Conservation (phyloP, 2,888 invertebrate species). For the Drosophila leonis region DNA sequence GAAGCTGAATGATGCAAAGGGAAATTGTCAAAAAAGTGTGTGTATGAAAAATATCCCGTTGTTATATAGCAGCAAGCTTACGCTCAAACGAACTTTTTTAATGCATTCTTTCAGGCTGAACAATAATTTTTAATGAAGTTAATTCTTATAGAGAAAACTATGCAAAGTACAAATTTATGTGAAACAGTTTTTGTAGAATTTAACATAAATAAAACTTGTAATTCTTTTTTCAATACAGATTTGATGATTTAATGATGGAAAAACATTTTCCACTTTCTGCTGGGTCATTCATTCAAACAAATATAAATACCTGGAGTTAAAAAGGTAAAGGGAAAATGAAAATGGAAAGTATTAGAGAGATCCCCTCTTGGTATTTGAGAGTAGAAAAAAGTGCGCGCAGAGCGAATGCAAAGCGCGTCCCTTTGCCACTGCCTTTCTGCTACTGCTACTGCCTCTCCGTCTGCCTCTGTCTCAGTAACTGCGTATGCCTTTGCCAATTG, state of each 20-base stretch:
- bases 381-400: slow-evolving; percentile 41
- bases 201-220: background rate
- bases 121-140: background rate
- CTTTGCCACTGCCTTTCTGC: background rate
- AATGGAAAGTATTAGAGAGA: slow-evolving; percentile 41
- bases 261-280: background rate
- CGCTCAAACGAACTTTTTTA: background rate
- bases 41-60: slow-evolving; percentile 5
- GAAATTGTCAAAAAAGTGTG: slow-evolving; percentile 9
- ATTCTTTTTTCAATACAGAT: too few relatives aligned
- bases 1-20: slow-evolving; percentile 19
- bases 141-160: background rate
- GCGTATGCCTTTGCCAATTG: slow-evolving; percentile 1
- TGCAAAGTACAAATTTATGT: background rate
- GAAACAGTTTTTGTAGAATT: background rate
- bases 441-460: background rate
- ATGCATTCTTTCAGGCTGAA: slow-evolving; percentile 27
- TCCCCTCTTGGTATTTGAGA: slow-evolving; percentile 12
- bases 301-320: background rate
- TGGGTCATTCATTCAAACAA: background rate
- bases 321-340: slow-evolving; percentile 28
- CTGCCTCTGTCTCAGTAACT: background rate
- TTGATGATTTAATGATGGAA: background rate
- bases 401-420: slow-evolving; percentile 37
- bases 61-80: slow-evolving; percentile 17